Evolutionary conservation across 2,888 invertebrate genomes (phyloP), one percentile per base, ranked within the genome.

Genomic region (Esperia sulphurella): DNA sequence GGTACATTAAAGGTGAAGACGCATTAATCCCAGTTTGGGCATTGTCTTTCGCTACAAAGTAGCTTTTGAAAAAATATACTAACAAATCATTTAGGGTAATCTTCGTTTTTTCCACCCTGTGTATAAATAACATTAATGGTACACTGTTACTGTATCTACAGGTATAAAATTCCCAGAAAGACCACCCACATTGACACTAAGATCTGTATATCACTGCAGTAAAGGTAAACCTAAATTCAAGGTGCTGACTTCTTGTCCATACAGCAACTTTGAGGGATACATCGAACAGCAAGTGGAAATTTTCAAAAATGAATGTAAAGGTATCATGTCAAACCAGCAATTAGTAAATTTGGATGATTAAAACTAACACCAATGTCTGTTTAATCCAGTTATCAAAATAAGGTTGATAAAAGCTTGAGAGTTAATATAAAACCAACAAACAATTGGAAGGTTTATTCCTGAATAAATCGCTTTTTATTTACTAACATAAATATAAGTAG

Each of bases 171-270:
- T 92, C 70, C 93, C 93, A 7, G 83, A 83, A 43, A 91, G 91
- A 50, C 79, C 79, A 39, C 93, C 93, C 30, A 74, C 78, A 43
- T 69, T 93, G 33, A 83, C 74, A 3, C 61, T 93, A 4, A 75
- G 88, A 51, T 93, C 92, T 9, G 79, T 92, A n/a, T 92, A 92
- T 68, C 91, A 92, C 56, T 72, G 70, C 49, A 74, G 55, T 48
- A 87, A 86, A 65, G 86, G 89, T 29, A 86, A 82, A 61, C 90
- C 90, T 0, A 81, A 75, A 51, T 77, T 62, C 46, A 90, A 90
- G 75, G 70, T 83, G 6, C 68, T 90, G 10, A 58, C 79, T 14
- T 57, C 68, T 9, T 90, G 89, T 52, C 88, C 89, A 35, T 87
- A 90, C 52, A 78, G 76, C 50, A 77, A 83, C 54, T 88, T 90